Evolutionary conservation across 2,888 invertebrate genomes (phyloP).

Genomic region (Drosophila pegasa): DNA sequence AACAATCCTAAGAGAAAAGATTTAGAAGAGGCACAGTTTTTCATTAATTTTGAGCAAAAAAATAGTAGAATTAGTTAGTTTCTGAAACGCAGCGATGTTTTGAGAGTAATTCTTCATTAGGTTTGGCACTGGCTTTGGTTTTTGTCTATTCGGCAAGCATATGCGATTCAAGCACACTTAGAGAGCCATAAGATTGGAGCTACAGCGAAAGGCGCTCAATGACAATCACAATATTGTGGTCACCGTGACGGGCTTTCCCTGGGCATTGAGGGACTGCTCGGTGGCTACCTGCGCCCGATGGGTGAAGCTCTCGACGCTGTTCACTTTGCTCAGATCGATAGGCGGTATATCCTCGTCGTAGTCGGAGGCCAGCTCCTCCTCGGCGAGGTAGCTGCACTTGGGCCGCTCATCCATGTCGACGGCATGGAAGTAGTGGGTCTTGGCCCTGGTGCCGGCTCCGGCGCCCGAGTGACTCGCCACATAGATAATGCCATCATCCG

Average conservation of each 20-base stretch:
- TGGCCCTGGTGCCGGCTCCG: slow-evolving; percentile 52
- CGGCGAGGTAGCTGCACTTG: slow-evolving; percentile 68
- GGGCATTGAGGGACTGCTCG: slow-evolving; percentile 81
- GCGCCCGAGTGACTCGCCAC: slow-evolving; percentile 73
- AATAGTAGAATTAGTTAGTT: neutral
- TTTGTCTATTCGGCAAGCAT: slow-evolving; percentile 9
- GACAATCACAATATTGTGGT: slow-evolving; percentile 84
- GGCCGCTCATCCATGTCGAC: slow-evolving; percentile 43
- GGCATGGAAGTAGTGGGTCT: slow-evolving; percentile 68
- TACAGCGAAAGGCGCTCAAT: slow-evolving; percentile 17
- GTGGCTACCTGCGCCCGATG: slow-evolving; percentile 77
- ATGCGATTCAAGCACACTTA: slow-evolving; percentile 12
- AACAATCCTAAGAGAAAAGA: slow-evolving; percentile 44
- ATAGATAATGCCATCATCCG: slow-evolving; percentile 82
- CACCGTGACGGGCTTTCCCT: slow-evolving; percentile 82
- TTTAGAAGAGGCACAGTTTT: slow-evolving; percentile 63
- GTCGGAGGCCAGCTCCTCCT: slow-evolving; percentile 76
- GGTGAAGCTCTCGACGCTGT: slow-evolving; percentile 75
- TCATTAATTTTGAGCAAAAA: slow-evolving; percentile 59
- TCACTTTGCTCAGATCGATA: slow-evolving; percentile 78
- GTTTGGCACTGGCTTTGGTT: slow-evolving; percentile 40
- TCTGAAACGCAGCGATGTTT: slow-evolving; percentile 17
- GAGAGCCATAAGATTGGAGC: slow-evolving; percentile 9
- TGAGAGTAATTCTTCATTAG: slow-evolving; percentile 2
- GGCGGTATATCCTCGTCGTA: slow-evolving; percentile 82